These are phyloP conservation scores for Metridium senile DNA, from an alignment of 92 coral and sea anemone genomes.

Conservation along the genomic window DNA sequence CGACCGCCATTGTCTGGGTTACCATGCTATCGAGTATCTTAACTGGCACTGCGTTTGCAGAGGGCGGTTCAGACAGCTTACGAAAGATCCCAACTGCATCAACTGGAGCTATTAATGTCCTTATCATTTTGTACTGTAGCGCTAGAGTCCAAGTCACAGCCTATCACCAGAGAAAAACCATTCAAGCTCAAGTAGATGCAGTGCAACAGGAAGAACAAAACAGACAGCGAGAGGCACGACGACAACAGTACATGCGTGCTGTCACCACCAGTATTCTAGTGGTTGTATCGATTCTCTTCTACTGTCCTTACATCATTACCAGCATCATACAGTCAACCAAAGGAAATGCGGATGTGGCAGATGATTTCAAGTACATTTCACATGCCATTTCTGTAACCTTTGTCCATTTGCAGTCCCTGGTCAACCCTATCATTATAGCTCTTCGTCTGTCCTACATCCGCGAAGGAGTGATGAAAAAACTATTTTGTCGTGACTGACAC, in stretches of 20 bases:
- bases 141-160: neutral
- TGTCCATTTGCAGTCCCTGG: constrained; percentile 10
- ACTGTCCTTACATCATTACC: too few relatives aligned
- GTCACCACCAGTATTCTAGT: neutral
- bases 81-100: neutral
- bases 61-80: neutral
- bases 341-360: neutral
- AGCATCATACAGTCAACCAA: too few relatives aligned
- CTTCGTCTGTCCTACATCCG: constrained; percentile 13
- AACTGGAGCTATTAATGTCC: neutral
- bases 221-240: neutral
- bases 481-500: neutral
- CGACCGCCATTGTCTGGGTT: neutral
- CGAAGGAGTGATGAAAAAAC: constrained; percentile 1
- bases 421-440: constrained; percentile 14
- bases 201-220: neutral
- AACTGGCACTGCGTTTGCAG: neutral
- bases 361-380: neutral
- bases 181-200: too few relatives aligned
- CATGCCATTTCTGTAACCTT: neutral
- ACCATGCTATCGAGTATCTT: neutral
- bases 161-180: neutral
- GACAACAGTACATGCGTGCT: too few relatives aligned
- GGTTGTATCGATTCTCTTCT: too few relatives aligned
- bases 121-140: neutral